Conservation (phyloP, 2,113 vertebrate species). For the Salvator merianae region DNA sequence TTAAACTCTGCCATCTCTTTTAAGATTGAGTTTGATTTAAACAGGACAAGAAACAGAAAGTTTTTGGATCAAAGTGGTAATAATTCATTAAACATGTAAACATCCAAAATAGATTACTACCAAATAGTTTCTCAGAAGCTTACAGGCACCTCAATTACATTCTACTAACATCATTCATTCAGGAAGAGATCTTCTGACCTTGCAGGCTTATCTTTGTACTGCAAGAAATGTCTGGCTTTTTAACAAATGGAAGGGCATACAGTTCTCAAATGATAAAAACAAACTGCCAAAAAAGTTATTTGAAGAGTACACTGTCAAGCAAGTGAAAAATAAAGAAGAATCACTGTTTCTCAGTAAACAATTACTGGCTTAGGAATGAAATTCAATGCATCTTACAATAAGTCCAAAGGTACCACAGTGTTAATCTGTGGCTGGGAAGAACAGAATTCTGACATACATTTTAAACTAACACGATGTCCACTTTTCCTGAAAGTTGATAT, state of each 20-base stretch:
- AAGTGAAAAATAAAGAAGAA: neutral
- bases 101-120: neutral
- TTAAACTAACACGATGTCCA: neutral
- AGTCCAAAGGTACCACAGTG: neutral
- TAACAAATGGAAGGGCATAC: neutral
- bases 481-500: neutral
- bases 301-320: neutral
- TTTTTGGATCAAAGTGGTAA: neutral
- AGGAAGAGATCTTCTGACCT: neutral
- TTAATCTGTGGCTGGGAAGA: neutral
- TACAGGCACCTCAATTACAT: neutral
- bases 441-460: neutral
- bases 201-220: neutral
- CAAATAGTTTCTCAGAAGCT: neutral
- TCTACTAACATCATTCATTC: neutral
- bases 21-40: neutral
- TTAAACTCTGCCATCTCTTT: neutral
- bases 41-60: neutral
- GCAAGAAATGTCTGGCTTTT: neutral
- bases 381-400: neutral
- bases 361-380: neutral
- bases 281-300: no score
- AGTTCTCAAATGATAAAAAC: no score
- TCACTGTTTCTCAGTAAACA: neutral
- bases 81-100: no score